Evolutionary conservation across 23 tunicate species (phyloP), one percentile per base, ranked within the genome.

Genomic region (Halocynthia aurantium): DNA sequence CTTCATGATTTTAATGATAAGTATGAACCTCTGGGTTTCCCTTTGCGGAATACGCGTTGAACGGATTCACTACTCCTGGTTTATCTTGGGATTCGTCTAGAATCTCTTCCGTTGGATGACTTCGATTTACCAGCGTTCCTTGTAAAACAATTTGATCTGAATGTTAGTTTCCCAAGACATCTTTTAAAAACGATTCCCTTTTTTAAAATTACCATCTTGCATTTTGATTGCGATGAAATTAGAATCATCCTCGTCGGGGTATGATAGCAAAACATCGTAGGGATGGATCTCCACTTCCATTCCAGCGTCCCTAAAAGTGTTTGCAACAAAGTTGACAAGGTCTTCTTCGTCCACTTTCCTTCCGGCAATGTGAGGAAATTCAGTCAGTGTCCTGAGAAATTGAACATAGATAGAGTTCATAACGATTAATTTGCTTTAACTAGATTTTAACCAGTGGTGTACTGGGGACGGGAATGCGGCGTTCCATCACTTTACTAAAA

Each of bases 41-140:
- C 8, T 80, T 80, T 44, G 73, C 61, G 22, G 96, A 71, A 65
- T 90, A 90, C 13, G 90, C 96, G 66, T 85, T 91, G 55, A 91
- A 91, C 11, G 97, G 97, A 86, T 91, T 84, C 51, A 85, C 90
- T 22, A 91, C 90, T 51, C 79, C 73, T 52, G 91, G 81, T 55
- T 91, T 76, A 57, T 91, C 78, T 73, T 91, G 97, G 50, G 93
- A 84, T 52, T 53, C 76, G 67, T 85, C 97, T 7, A 91, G 55
- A 22, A 74, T 74, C 21, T 22, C 62, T 74, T 74, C 78, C 60
- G 55, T 74, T 21, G 62, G 60, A 20, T 74, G 78, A 74, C 78
- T 74, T 54, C 56, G 55, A 50, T 53, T 54, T 5, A n/a, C 78
- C 49, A 74, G 78, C 18, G 78, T 74, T 12, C 64, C 78, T 74